Evolutionary conservation across 2,797 vertebrate genomes (phyloP).

Genomic region (Rhabdomys pumilio): DNA sequence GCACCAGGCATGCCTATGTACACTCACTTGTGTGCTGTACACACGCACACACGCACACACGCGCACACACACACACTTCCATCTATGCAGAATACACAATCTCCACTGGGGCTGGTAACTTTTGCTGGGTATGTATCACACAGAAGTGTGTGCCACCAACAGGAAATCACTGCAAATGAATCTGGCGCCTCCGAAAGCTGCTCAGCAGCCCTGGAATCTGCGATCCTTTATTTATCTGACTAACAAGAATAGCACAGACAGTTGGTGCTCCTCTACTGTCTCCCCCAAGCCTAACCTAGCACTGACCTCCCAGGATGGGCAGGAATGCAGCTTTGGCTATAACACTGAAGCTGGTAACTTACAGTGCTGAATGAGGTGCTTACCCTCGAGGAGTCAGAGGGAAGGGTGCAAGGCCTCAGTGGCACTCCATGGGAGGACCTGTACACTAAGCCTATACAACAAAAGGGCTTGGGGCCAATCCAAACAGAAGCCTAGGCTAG

Average conservation of each 20-base stretch:
- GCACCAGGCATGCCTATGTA: not conserved
- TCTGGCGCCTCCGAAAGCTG: constrained; percentile 75
- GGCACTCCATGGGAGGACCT: not conserved
- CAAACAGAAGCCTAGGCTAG: constrained; percentile 21
- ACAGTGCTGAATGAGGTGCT: not conserved
- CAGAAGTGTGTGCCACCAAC: constrained; percentile 46
- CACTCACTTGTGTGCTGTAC: not conserved
- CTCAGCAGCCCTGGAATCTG: constrained; percentile 75
- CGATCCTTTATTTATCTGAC: constrained; percentile 83
- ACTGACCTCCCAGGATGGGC: constrained; percentile 63
- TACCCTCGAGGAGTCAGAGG: not conserved
- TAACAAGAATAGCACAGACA: constrained; percentile 83
- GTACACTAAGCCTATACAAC: not conserved
- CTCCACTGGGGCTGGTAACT: constrained; percentile 19
- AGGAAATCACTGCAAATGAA: constrained; percentile 78
- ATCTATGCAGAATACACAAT: not conserved
- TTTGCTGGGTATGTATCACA: constrained; percentile 57
- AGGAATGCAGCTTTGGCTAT: not conserved
- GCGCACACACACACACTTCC: not conserved
- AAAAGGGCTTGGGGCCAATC: not conserved
- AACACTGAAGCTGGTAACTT: not conserved
- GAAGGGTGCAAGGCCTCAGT: not conserved
- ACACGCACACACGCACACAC: not conserved
- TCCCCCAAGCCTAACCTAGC: constrained; percentile 75
- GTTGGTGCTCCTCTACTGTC: constrained; percentile 75